Evolutionary conservation across 2,797 vertebrate species (phyloP), one percentile per base, ranked within the genome.

Genomic region (Clarias pachynema): DNA sequence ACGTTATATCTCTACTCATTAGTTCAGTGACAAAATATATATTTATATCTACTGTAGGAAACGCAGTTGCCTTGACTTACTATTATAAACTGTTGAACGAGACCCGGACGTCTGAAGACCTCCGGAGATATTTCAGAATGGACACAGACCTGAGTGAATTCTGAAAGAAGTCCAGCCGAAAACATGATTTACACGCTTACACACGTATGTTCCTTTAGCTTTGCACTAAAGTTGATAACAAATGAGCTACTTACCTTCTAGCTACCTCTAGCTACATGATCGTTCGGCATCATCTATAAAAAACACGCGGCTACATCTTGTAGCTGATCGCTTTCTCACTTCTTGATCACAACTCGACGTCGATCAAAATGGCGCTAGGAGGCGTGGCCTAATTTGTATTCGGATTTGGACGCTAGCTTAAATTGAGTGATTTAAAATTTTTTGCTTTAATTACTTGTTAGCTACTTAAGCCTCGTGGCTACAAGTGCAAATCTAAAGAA

Each of bases 131-230:
- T n/a, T 40, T 62, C 34, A 37, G 10, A 60, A 24, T 37, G 18
- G 49, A 1, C 22, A 62, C 22, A 79, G 59, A 79, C 31, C 59
- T 18, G 77, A 79, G 59, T 60, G 31, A 78, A 60, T 60, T 78
- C 75, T 62, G 14, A 79, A 40, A 62, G 6, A n/a, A n/a, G 59
- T 37, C 62, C 59, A 79, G 75, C 75, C 75, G 37, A 78, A 60
- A 78, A 78, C 3, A 12, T 20, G 4, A 53, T 53, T 53, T 53
- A 53, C 49, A 53, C 10, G 49, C 49, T 53, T 53, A 53, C 10
- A 12, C 24, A 9, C 22, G 29, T 22, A 5, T 4, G 56, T 78
- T 60, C 15, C 20, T 60, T 78, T 62, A 60, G 34, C 9, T 79
- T 62, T 79, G 75, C 56, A 77, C 16, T 10, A 14, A 62, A 22